These are phyloP conservation scores for Austrofundulus limnaeus DNA, from an alignment of 2,113 vertebrate species.

Conservation along the genomic window DNA sequence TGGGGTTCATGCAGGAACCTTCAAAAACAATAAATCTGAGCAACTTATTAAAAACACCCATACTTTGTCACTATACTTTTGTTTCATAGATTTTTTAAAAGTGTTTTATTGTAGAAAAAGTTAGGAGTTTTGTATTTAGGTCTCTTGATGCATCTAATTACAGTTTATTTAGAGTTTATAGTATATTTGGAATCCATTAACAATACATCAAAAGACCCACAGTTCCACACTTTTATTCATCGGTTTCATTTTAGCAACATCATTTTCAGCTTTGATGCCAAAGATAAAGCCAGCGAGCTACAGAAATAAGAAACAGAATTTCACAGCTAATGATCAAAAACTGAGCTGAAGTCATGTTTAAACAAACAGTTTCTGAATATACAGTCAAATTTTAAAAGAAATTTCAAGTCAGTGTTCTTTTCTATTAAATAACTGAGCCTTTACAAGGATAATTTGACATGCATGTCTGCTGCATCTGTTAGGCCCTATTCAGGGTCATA, in stretches of 20 bases:
- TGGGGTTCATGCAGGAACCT: constrained; percentile 41
- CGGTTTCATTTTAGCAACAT: background rate
- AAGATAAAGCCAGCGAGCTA: background rate
- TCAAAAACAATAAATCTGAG: too few species aligned
- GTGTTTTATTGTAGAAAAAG: background rate
- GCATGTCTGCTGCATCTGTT: too few species aligned
- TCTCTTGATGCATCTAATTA: background rate
- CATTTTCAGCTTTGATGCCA: background rate
- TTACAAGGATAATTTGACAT: too few species aligned
- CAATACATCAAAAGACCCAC: background rate
- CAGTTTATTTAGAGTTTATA: background rate
- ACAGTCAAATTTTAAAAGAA: too few species aligned
- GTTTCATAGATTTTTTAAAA: background rate
- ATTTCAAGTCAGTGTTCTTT: too few species aligned
- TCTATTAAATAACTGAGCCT: too few species aligned
- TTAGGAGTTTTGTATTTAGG: background rate
- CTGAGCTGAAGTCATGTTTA: background rate
- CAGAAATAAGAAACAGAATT: background rate
- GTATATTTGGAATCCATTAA: background rate
- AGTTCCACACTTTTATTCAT: background rate
- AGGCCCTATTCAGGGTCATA: too few species aligned
- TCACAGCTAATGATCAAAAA: background rate
- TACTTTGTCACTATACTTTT: background rate
- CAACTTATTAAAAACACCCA: constrained; percentile 23
- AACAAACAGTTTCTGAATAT: background rate